phyloP scores from a whole-genome alignment of 2,113 vertebrate genomes.

The Mirza zaza region DNA sequence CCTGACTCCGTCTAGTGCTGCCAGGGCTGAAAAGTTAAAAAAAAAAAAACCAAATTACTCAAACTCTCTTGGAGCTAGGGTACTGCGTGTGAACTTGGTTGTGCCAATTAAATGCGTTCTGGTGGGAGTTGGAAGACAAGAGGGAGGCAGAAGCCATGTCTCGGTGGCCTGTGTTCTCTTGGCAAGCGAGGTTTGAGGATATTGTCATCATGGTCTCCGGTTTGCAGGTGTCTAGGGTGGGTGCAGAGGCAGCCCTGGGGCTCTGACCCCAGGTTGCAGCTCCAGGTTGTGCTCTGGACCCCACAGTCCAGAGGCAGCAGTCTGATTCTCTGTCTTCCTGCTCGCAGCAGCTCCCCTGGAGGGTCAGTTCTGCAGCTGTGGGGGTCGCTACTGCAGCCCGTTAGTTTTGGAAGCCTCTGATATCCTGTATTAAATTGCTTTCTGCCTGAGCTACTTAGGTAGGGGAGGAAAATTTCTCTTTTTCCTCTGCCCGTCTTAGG shows the following conservation, averaged over 20 bases:
- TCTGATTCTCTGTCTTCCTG: not conserved
- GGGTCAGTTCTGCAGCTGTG: not conserved
- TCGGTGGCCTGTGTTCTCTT: not conserved
- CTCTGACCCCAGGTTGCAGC: not conserved
- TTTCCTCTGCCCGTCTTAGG: not conserved
- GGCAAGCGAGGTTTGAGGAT: not conserved
- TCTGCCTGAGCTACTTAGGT: not conserved
- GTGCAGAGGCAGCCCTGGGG: not conserved
- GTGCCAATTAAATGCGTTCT: rapidly evolving
- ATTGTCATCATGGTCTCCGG: rapidly evolving
- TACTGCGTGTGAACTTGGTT: not conserved
- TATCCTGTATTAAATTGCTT: not conserved
- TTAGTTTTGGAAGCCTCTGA: rapidly evolving
- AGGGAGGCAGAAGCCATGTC: rapidly evolving
- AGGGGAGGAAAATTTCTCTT: not conserved
- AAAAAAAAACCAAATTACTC: not conserved
- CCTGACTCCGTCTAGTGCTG: not conserved
- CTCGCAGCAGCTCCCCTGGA: not conserved
- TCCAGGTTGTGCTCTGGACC: not conserved
- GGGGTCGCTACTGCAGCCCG: rapidly evolving
- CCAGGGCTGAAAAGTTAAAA: not conserved
- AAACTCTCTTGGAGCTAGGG: not conserved
- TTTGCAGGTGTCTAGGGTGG: not conserved
- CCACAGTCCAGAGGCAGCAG: rapidly evolving
- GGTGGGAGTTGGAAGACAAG: rapidly evolving